These are phyloP conservation scores for Meles meles DNA, from an alignment of 2,113 vertebrate genomes.

Conservation along the genomic window DNA sequence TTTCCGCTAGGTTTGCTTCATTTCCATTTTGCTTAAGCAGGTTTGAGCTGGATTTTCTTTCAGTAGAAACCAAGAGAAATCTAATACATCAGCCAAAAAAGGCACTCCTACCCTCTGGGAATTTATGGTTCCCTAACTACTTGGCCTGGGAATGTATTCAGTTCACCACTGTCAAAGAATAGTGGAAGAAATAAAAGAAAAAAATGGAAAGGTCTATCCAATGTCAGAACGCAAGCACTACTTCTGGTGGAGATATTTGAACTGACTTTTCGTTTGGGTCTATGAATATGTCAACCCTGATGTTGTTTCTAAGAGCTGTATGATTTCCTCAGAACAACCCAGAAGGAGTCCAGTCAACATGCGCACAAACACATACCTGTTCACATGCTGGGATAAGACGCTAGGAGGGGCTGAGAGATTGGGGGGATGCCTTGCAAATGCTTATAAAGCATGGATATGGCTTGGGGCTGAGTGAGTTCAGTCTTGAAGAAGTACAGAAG, in stretches of 20 bases:
- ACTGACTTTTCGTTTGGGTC: neutral
- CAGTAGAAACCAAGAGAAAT: neutral
- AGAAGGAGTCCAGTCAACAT: neutral
- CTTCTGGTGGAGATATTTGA: fast-evolving
- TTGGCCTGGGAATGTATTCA: neutral
- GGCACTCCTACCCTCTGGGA: neutral
- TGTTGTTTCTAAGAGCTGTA: neutral
- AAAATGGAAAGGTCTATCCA: neutral
- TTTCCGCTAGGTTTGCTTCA: neutral
- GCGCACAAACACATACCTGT: neutral
- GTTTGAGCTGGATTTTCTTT: constrained; percentile 10
- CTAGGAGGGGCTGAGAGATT: neutral
- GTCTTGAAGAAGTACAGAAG: neutral
- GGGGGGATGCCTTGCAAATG: neutral
- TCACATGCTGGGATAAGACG: neutral
- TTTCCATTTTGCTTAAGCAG: neutral
- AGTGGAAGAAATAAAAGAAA: neutral
- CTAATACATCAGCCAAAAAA: neutral
- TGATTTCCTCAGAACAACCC: neutral
- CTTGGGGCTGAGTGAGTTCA: neutral
- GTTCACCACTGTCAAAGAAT: neutral
- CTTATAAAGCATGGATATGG: neutral
- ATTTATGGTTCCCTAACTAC: neutral
- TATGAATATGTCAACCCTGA: neutral
- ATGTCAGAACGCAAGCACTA: neutral